Percentiles rank a stretch among this genome's conserved stretches.
phyloP scores from a whole-genome alignment of 1,140 invertebrate species.

The Battus philenor region DNA sequence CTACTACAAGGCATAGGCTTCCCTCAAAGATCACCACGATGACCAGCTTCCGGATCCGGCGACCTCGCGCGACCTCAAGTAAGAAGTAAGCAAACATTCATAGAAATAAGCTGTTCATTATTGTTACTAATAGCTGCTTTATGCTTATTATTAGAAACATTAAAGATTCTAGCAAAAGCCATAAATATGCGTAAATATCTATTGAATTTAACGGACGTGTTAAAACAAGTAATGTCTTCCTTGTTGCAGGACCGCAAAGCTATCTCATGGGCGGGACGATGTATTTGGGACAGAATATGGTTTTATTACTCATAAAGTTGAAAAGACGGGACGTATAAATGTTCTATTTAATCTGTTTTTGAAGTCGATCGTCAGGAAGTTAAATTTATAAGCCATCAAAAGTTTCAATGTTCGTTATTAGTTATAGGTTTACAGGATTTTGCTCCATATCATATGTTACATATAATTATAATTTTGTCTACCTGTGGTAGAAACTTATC shows the following conservation, averaged over 20 bases:
- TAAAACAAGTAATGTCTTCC: slow-evolving; percentile 52
- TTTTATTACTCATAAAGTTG: slow-evolving; percentile 47
- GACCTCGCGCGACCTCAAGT: too few relatives aligned
- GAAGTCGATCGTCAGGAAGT: slow-evolving; percentile 13
- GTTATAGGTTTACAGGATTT: slow-evolving; percentile 9
- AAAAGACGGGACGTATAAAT: slow-evolving; percentile 22
- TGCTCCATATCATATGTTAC: too few relatives aligned
- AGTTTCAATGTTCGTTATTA: slow-evolving; percentile 14
- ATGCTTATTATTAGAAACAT: too few relatives aligned
- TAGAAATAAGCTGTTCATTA: too few relatives aligned
- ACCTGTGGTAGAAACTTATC: too few relatives aligned
- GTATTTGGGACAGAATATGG: slow-evolving; percentile 41
- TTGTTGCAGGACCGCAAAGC: slow-evolving; percentile 33
- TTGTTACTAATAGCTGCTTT: too few relatives aligned
- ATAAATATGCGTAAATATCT: slow-evolving; percentile 27
- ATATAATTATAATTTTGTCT: too few relatives aligned
- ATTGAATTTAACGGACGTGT: slow-evolving; percentile 39
- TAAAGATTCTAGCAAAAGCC: too few relatives aligned
- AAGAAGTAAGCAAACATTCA: too few relatives aligned
- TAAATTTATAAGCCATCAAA: slow-evolving; percentile 14
- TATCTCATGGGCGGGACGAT: slow-evolving; percentile 42
- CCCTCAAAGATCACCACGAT: too few relatives aligned
- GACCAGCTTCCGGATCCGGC: too few relatives aligned
- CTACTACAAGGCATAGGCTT: too few relatives aligned
- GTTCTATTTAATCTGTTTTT: slow-evolving; percentile 15